These are phyloP conservation scores for Antennarius striatus DNA, from an alignment of 2,113 vertebrate species.

Conservation along the genomic window DNA sequence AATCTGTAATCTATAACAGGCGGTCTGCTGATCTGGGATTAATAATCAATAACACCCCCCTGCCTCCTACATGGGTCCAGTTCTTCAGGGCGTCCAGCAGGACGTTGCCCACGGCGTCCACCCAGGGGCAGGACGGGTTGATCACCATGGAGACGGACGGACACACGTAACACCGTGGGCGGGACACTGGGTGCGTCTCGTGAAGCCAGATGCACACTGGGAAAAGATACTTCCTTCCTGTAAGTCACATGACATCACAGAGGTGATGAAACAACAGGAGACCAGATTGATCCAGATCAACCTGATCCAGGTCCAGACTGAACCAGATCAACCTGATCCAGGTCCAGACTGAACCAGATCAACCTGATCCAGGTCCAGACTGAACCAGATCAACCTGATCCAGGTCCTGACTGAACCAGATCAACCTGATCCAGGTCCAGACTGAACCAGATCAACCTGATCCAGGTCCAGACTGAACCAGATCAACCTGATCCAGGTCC, in stretches of 20 bases:
- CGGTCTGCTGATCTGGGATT: neutral
- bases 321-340: neutral
- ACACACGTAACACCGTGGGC: conserved; percentile 75
- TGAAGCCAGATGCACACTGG: conserved; percentile 81
- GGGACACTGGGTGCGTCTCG: conserved; percentile 71
- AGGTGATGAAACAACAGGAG: neutral
- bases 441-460: neutral
- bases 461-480: neutral
- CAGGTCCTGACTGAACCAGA: neutral
- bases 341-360: neutral
- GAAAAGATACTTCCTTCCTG: conserved; percentile 75
- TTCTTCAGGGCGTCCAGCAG: conserved; percentile 59
- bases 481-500: neutral
- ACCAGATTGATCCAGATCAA: neutral
- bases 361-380: neutral
- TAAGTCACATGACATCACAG: neutral
- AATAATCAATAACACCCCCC: neutral
- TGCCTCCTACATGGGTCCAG: conserved; percentile 71
- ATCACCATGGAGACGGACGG: conserved; percentile 73
- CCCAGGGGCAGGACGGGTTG: conserved; percentile 70
- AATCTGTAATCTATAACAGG: no score
- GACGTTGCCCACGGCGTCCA: conserved; percentile 68
- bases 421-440: no score
- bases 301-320: neutral
- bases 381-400: no score